Evolutionary conservation across 2,113 vertebrate genomes (phyloP).

Genomic region (Nycticorax nycticorax): DNA sequence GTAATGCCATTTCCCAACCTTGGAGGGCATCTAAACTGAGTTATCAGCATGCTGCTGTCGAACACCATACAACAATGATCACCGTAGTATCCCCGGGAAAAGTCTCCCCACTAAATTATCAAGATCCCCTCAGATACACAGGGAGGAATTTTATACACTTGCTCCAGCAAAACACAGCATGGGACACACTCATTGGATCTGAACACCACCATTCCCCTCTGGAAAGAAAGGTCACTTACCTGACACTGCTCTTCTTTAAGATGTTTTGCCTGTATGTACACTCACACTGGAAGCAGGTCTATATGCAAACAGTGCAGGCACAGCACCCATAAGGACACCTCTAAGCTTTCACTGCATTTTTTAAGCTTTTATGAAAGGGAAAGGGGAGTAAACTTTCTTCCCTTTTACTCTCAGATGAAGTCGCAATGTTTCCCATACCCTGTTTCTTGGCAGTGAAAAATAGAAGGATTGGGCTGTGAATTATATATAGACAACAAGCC

Average conservation of each 20-base stretch:
- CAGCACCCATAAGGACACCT: background rate
- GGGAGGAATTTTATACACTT: background rate
- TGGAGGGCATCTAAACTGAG: background rate
- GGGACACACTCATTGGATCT: background rate
- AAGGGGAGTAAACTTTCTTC: background rate
- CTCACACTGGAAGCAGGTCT: background rate
- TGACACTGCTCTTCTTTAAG: background rate
- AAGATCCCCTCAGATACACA: background rate
- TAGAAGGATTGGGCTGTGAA: background rate
- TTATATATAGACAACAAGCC: rapidly evolving
- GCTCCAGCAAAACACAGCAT: background rate
- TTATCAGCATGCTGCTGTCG: background rate
- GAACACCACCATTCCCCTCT: background rate
- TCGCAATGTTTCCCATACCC: background rate
- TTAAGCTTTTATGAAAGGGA: background rate
- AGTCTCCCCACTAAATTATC: background rate
- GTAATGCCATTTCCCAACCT: background rate
- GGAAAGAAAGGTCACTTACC: background rate
- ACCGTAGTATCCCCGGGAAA: background rate
- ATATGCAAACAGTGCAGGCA: background rate
- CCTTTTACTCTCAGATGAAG: background rate
- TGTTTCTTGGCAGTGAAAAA: background rate
- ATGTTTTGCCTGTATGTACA: background rate
- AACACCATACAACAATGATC: rapidly evolving
- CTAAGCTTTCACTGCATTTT: background rate